A percentile compares a stretch with the other conserved stretches of the same genome.
phyloP scores from a whole-genome alignment of 2,888 invertebrate genomes.

The Athalia rosae region DNA sequence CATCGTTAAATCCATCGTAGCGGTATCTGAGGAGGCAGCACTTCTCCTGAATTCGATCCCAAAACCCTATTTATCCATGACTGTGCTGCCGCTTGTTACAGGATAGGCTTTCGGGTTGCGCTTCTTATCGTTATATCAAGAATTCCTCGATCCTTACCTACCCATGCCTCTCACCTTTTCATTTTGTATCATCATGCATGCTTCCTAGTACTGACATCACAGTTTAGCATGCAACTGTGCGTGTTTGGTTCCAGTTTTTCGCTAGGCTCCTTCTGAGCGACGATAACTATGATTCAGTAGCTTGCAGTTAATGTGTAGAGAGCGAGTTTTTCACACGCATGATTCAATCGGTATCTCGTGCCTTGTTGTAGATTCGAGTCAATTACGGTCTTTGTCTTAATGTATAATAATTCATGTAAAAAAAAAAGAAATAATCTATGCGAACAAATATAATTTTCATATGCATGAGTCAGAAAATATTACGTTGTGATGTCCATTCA shows the following conservation, averaged over 20 bases:
- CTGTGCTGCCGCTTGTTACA: constrained; percentile 45
- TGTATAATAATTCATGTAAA: not conserved
- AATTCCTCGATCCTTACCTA: constrained; percentile 42
- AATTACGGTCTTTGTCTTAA: not conserved
- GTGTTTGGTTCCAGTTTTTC: constrained; percentile 48
- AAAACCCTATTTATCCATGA: constrained; percentile 26
- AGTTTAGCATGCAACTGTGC: constrained; percentile 43
- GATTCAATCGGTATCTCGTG: constrained; percentile 33
- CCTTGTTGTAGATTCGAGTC: constrained; percentile 28
- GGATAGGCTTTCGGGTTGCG: constrained; percentile 48
- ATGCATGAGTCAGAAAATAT: too few relatives aligned
- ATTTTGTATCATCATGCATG: constrained; percentile 60
- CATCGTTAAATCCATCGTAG: constrained; percentile 44
- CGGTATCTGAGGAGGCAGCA: constrained; percentile 47
- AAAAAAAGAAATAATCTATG: not conserved
- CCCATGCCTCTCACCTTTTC: constrained; percentile 64
- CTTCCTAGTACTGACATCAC: constrained; percentile 39
- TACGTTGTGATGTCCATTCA: too few relatives aligned
- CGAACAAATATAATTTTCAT: not conserved
- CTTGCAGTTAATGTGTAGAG: constrained; percentile 45
- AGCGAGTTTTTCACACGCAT: constrained; percentile 45
- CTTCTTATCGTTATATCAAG: constrained; percentile 47
- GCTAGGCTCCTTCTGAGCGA: constrained; percentile 52
- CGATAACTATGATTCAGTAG: constrained; percentile 49
- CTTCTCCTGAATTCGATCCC: constrained; percentile 42